Evolutionary conservation across 2,888 invertebrate species (phyloP), one percentile per base, ranked within the genome.

Genomic region (Sphaeridia pumilis): DNA sequence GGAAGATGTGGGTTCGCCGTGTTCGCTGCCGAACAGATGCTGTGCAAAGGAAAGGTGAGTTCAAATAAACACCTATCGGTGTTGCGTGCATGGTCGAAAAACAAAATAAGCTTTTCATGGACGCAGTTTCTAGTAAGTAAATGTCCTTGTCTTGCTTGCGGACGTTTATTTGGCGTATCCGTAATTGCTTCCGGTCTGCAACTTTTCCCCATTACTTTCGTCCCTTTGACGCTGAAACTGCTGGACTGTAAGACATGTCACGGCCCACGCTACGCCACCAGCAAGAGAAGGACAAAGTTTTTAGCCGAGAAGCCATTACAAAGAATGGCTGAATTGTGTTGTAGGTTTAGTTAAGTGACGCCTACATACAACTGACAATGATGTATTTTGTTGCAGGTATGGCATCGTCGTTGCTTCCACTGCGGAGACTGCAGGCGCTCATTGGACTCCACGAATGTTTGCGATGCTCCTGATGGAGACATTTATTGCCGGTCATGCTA

Each of bases 11-110:
- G 88, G 22, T 90, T 82, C 73, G 82, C 85, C 47, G 94, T 95
- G 2, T 95, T 86, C 72, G 89, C 89, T 64, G 95, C 95, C 51
- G 95, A 95, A 77, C 88, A 92, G 73, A 90, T 92, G 84, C 81
- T 90, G 75, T 92, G 90, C 74, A 92, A 88, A 75, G 87, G 84
- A 72, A 82, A 84, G 69, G 72, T 72, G 67, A 62, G 64, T n/a
- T n/a, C n/a, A n/a, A 58, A 48, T 4, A 20, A 20, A 44, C n/a
- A 34, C 14, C 10, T 25, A 27, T 45, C n/a, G n/a, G 20, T 42
- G 41, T 38, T n/a, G 20, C 20, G 41, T 7, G 41, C 17, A 38
- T 20, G 5, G 14, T 44, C 14, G 7, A 24, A 17, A 20, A 17
- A 17, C 7, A 10, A 17, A 7, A 14, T 17, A 10, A 14, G 12